Base-by-base conservation (phyloP, 2,888 invertebrate species). In the Orthonevra nobilis region DNA sequence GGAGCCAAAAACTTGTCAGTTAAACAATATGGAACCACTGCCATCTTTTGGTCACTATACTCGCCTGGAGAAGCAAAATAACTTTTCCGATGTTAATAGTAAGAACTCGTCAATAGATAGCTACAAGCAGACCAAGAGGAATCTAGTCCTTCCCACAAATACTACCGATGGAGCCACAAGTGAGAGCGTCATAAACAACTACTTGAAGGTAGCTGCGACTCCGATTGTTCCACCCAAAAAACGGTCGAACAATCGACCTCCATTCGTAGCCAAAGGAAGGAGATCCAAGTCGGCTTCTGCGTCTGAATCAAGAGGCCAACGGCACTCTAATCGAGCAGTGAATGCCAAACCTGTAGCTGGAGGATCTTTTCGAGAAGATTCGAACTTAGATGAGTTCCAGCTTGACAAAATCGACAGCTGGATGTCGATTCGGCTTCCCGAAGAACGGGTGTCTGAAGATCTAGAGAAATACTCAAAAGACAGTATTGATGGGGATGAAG, bases 341-440 rank as follows among this genome's bases (percentile, higher is more conserved):
- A 81, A 81, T 30, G 83, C 9, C 17, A 87, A 86, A 58, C 82
- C 85, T 0, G 69, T 81, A 12, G 82, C 83, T 12, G 83, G 79
- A 0, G 83, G 84, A 5, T 3, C 70, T 0, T 70, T 85, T 20
- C 82, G 87, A 1, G 86, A 89, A 69, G 88, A 89, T 56, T 84
- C 86, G 0, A 87, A 86, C 72, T 73, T 89, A 3, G 86, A 85
- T 48, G 88, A 89, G 63, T 89, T 89, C 64, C 86, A 89, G 82
- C 82, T 89, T 69, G 89, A 89, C 69, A 88, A 89, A 82, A 86
- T 89, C 23, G 89, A 89, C 56, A 88, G 87, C 63, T 89, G 89
- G 89, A 89, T 89, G 88, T 87, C 89, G 5, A 85, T 87, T 82
- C 86, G 89, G 63, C 50, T 2, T 58, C 82, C 46, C 6, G 52